A percentile compares a stretch with the other conserved stretches of the same genome.
Evolutionary conservation across 2,888 invertebrate genomes (phyloP).

Genomic region (Metellina segmentata): DNA sequence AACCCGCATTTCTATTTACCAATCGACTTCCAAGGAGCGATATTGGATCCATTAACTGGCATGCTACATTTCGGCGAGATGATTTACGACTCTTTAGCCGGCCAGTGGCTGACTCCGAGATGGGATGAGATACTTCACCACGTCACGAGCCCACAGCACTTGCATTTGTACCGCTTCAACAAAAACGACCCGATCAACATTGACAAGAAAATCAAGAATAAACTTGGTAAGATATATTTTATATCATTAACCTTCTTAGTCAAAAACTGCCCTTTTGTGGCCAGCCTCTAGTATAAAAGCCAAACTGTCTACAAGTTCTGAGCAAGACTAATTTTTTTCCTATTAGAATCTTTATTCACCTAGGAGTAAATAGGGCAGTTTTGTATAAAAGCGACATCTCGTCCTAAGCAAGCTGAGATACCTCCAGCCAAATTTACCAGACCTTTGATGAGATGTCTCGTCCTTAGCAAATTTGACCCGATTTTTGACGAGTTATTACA

Average conservation of each 20-base stretch:
- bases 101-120: conserved; percentile 97
- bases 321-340: no score
- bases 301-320: no score
- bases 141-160: conserved; percentile 91
- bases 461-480: no score
- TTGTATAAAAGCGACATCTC: no score
- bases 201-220: conserved; percentile 74
- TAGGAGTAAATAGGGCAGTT: no score
- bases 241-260: background rate
- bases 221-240: conserved; percentile 74
- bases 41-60: conserved; percentile 93
- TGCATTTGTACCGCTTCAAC: conserved; percentile 94
- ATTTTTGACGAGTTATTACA: no score
- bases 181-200: conserved; percentile 93
- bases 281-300: no score
- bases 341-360: no score
- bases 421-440: no score
- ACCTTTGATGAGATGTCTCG: no score
- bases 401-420: no score
- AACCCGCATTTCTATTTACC: conserved; percentile 90
- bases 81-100: conserved; percentile 94
- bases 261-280: no score
- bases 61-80: conserved; percentile 89
- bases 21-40: conserved; percentile 83
- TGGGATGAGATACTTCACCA: conserved; percentile 94